Evolutionary conservation across 2,113 vertebrate genomes (phyloP).

Genomic region (Gymnorhina tibicen): DNA sequence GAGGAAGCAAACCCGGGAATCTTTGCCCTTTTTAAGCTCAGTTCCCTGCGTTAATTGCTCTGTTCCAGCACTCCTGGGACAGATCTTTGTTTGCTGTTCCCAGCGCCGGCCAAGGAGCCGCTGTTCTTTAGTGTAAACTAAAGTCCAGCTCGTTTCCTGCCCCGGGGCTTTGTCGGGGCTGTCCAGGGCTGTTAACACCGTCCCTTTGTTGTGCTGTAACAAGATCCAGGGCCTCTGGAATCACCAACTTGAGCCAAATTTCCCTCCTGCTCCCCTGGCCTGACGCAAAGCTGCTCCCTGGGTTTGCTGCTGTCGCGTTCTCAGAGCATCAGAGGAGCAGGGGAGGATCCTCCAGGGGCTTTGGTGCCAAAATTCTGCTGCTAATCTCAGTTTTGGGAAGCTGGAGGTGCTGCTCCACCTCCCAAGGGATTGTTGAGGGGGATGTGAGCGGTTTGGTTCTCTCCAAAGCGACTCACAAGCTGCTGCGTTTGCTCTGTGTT

Average conservation of each 20-base stretch:
- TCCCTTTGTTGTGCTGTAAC: neutral
- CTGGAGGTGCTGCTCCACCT: neutral
- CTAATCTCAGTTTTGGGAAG: neutral
- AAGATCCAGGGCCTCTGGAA: neutral
- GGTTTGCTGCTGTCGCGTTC: neutral
- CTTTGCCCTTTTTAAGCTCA: neutral
- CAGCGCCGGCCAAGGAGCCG: neutral
- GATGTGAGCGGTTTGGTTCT: neutral
- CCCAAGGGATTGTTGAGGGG: neutral
- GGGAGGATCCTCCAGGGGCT: neutral
- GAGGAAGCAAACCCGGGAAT: neutral
- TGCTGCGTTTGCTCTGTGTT: neutral
- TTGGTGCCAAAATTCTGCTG: neutral
- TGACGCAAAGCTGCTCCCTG: neutral
- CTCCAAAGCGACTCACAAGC: neutral
- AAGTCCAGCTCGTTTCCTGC: neutral
- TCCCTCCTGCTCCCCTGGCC: neutral
- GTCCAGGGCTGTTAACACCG: neutral
- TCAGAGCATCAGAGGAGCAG: neutral
- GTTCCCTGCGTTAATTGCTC: neutral
- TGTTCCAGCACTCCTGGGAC: neutral
- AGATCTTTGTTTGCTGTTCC: conserved; percentile 48
- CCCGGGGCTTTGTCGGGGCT: neutral
- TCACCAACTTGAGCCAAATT: neutral
- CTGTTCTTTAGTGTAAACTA: neutral